Evolutionary conservation across 2,113 vertebrate species (phyloP).

Genomic region (Xerus inauris): DNA sequence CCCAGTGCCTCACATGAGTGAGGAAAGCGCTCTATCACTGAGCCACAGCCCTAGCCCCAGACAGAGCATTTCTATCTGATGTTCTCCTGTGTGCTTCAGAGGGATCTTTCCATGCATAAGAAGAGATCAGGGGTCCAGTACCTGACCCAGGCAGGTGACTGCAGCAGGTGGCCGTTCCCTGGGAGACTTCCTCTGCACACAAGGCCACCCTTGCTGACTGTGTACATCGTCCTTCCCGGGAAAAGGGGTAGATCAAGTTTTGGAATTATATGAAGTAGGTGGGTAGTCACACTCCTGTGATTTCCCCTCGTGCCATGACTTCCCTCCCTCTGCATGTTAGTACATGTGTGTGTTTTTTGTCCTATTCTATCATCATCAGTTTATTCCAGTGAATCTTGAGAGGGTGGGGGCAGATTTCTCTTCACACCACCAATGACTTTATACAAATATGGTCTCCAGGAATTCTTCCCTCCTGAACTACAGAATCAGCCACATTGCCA

Average conservation of each 20-base stretch:
- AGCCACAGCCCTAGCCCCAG: too few species aligned
- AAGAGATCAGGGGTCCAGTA: not conserved
- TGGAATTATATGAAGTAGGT: too few species aligned
- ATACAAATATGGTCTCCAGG: not conserved
- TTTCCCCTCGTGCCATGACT: too few species aligned
- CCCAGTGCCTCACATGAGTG: too few species aligned
- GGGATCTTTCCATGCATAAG: too few species aligned
- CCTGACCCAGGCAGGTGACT: not conserved
- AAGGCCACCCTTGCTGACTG: not conserved
- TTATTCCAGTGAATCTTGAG: not conserved
- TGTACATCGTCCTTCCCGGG: not conserved
- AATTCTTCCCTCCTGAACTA: not conserved
- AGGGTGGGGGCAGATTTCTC: not conserved
- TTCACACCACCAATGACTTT: not conserved
- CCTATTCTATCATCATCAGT: not conserved
- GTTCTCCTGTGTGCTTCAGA: too few species aligned
- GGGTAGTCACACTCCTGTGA: not conserved
- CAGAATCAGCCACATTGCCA: not conserved
- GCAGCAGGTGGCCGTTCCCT: too few species aligned
- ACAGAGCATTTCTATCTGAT: not conserved
- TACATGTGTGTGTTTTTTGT: not conserved
- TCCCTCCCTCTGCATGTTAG: too few species aligned
- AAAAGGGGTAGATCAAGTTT: too few species aligned
- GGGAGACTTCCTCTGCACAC: not conserved
- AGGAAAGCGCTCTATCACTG: too few species aligned